A percentile compares a stretch with the other conserved stretches of the same genome.
Conservation (phyloP, 2,113 vertebrate species). For the Cariama cristata region DNA sequence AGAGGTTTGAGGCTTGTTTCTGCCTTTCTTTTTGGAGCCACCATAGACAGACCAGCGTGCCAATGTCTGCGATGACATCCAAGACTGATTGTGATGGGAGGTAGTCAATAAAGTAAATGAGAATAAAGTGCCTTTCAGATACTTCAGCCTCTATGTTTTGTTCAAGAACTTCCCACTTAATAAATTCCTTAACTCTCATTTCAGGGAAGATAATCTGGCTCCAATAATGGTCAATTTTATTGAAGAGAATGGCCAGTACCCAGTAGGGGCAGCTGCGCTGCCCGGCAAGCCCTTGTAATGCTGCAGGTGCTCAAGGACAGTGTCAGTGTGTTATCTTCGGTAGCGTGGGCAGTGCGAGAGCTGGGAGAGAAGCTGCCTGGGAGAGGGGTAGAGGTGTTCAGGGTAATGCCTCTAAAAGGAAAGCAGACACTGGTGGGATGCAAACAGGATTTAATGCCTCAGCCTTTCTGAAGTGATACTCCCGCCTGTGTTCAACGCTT, state of each 20-base stretch:
- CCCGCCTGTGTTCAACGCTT: not conserved
- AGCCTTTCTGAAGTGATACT: not conserved
- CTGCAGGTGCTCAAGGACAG: not conserved
- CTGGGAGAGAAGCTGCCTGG: not conserved
- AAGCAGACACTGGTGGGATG: not conserved
- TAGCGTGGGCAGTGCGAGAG: not conserved
- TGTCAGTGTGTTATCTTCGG: fast-evolving
- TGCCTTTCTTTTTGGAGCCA: not conserved
- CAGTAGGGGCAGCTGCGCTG: not conserved
- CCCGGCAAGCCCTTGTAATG: too few species aligned
- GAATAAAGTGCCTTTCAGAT: not conserved
- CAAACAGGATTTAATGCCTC: not conserved
- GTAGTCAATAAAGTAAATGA: not conserved
- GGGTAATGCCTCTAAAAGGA: not conserved
- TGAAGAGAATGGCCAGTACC: not conserved
- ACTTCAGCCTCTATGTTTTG: not conserved
- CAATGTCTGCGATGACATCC: not conserved
- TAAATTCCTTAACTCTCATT: not conserved
- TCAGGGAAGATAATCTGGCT: not conserved
- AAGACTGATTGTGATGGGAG: fast-evolving
- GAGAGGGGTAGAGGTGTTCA: not conserved
- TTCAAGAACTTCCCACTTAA: not conserved
- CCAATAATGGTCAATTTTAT: not conserved
- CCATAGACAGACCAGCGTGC: not conserved
- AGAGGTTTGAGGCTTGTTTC: not conserved